These are phyloP conservation scores for Patella ulyssiponensis DNA, from an alignment of 2,888 invertebrate genomes.

Conservation along the genomic window DNA sequence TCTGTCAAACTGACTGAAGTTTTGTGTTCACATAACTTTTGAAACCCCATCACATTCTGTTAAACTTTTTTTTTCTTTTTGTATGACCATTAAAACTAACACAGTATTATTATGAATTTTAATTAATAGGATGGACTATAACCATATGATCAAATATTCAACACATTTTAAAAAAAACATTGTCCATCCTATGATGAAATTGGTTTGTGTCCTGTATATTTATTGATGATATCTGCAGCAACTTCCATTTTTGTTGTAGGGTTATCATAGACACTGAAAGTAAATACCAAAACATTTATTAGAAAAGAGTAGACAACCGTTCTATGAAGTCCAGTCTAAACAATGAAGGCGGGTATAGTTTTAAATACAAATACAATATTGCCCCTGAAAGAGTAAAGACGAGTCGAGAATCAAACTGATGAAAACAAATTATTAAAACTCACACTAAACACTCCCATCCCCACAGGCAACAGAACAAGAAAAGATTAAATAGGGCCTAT, in stretches of 20 bases:
- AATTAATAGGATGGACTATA: no score
- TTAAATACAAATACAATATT: not conserved
- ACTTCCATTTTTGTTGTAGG: not conserved
- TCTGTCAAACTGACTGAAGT: no score
- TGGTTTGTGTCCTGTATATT: not conserved
- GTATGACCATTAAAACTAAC: no score
- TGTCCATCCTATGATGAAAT: no score
- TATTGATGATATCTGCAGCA: slow-evolving; percentile 6
- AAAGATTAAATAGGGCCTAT: no score
- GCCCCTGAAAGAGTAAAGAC: not conserved
- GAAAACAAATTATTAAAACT: no score
- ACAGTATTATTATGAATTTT: no score
- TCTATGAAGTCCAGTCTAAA: not conserved
- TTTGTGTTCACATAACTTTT: no score
- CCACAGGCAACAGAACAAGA: not conserved
- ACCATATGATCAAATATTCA: no score
- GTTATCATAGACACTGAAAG: not conserved
- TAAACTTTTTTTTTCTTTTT: no score
- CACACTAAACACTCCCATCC: not conserved
- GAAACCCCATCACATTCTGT: no score
- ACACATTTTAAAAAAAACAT: no score
- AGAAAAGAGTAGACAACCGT: not conserved
- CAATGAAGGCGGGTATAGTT: not conserved
- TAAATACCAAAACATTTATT: not conserved
- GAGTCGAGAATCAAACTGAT: not conserved